Evolutionary conservation across 2,797 vertebrate genomes (phyloP), one percentile per base, ranked within the genome.

Genomic region (Typhlichthys eigenmanni): DNA sequence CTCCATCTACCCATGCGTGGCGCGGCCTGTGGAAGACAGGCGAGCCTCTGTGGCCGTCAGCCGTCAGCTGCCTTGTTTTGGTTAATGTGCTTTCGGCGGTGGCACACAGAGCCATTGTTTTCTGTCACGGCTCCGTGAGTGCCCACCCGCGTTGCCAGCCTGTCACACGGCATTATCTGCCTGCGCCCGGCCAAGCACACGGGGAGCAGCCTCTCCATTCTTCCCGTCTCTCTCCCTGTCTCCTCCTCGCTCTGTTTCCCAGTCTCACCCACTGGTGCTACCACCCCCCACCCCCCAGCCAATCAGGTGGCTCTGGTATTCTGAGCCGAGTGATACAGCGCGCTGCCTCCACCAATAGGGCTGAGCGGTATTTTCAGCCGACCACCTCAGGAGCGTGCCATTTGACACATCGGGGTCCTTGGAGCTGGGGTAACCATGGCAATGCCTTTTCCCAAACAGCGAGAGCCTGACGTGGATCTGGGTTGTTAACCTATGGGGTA

Each of bases 41-140:
- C 70, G 48, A 75, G 77, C 74, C 66, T 64, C 78, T 58, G 80
- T 67, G 73, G 75, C 79, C 70, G 74, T 74, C 69, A 49, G 71
- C 77, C 74, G 68, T 57, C 9, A 77, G 72, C 79, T 84, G 81
- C 82, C 52, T 85, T 88, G 83, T 87, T 87, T 84, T 79, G 85
- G 79, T 85, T 88, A 84, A 85, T 88, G 82, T 67, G 57, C 84
- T 87, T 80, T 78, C 78, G 62, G 71, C 68, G 29, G 71, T 80
- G 86, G 85, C 85, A 87, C 87, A 85, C 77, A 79, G 74, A 85
- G 80, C 78, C 64, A 87, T 91, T 88, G 86, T 89, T 89, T 88
- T 64, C 80, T 79, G 80, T 86, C 82, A 85, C 76, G 82, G 76
- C 64, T 74, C 82, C 73, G 82, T 55, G 84, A 77, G 76, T 78